Percentiles rank a stretch among this genome's conserved stretches.
Conservation (phyloP, 2,797 vertebrate genomes). For the Acipenser oxyrinchus region DNA sequence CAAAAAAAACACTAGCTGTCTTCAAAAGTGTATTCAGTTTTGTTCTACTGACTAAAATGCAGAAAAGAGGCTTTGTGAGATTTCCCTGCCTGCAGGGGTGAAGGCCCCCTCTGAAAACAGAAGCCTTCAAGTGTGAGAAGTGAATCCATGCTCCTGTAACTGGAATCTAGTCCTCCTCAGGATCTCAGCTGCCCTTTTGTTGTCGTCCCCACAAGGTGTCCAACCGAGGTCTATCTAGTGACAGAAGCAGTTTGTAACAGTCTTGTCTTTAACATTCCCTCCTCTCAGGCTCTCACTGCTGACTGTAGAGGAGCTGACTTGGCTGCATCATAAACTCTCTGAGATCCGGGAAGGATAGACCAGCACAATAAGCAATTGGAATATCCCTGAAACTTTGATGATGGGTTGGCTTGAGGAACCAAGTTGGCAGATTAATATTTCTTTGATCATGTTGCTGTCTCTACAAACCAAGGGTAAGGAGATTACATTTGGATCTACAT, state of each 20-base stretch:
- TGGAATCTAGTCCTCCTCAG: conserved; percentile 38
- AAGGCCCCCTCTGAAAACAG: conserved; percentile 8
- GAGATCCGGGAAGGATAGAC: too few relatives aligned
- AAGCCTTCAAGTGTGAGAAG: conserved; percentile 37
- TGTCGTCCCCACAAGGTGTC: conserved; percentile 53
- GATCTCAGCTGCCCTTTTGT: conserved; percentile 52
- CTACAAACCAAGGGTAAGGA: conserved; percentile 46
- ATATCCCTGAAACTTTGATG: background rate
- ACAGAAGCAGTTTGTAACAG: conserved; percentile 66
- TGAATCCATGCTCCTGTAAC: conserved; percentile 34
- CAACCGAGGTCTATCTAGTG: conserved; percentile 52
- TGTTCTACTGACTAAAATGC: background rate
- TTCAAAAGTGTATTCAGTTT: background rate
- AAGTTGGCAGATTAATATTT: conserved; percentile 32
- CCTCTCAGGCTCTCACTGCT: conserved; percentile 27
- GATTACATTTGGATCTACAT: background rate
- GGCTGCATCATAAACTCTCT: background rate
- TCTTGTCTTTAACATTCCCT: conserved; percentile 42
- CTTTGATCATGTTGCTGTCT: conserved; percentile 35
- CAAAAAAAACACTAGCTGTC: background rate
- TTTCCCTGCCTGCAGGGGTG: conserved; percentile 1
- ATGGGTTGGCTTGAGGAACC: conserved; percentile 41
- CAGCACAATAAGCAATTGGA: too few relatives aligned
- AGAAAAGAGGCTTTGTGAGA: background rate
- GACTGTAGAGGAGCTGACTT: conserved; percentile 23